Evolutionary conservation across 2,113 vertebrate species (phyloP).

Genomic region (Tursiops truncatus): DNA sequence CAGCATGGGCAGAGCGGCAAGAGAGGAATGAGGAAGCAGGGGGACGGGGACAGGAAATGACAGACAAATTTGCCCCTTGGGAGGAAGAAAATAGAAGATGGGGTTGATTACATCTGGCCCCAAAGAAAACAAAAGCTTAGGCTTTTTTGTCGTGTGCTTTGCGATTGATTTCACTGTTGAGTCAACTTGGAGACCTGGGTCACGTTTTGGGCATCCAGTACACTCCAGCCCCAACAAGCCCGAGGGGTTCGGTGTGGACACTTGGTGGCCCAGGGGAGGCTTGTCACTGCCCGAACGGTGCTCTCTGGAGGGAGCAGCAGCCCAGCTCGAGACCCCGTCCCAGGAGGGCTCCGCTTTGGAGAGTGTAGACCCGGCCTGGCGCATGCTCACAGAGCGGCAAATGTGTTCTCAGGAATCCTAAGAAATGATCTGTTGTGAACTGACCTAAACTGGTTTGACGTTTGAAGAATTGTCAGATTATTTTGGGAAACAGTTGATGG

Average conservation of each 20-base stretch:
- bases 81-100: slow-evolving; percentile 78
- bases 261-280: not conserved
- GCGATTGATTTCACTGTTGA: slow-evolving; percentile 14
- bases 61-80: slow-evolving; percentile 61
- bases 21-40: slow-evolving; percentile 71
- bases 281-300: not conserved
- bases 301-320: not conserved
- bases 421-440: slow-evolving; percentile 6
- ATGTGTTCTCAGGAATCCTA: slow-evolving; percentile 10
- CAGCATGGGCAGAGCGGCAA: slow-evolving; percentile 34
- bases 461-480: slow-evolving; percentile 40
- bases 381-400: not conserved
- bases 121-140: slow-evolving; percentile 51
- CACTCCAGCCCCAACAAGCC: not conserved
- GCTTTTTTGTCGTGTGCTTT: not conserved
- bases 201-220: not conserved
- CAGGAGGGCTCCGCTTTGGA: not conserved
- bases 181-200: not conserved
- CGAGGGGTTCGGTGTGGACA: not conserved
- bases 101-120: slow-evolving; percentile 59
- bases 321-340: not conserved
- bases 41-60: slow-evolving; percentile 67
- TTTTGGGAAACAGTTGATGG: slow-evolving; percentile 35
- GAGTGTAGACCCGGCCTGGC: not conserved
- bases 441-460: slow-evolving; percentile 18